phyloP scores from a whole-genome alignment of 2,888 invertebrate species.

The Galerucella nymphaeae region DNA sequence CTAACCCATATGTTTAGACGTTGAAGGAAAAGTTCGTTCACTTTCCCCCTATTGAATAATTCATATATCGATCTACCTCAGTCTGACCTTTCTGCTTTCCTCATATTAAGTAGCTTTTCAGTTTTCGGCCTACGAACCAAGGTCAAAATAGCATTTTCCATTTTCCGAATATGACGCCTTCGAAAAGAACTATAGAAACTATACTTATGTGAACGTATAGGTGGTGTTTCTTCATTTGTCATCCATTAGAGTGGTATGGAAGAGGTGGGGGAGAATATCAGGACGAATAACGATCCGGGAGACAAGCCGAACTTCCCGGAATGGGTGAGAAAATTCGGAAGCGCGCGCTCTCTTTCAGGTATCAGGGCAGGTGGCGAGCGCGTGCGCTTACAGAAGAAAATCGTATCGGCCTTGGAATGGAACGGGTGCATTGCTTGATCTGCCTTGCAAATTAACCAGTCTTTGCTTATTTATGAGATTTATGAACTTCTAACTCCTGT shows the following conservation, averaged over 20 bases:
- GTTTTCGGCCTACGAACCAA: slow-evolving; percentile 56
- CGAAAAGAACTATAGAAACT: neutral
- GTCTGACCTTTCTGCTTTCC: slow-evolving; percentile 66
- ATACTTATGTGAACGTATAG: slow-evolving; percentile 27
- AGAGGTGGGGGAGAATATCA: slow-evolving; percentile 60
- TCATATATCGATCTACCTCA: slow-evolving; percentile 65
- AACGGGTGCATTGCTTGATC: slow-evolving; percentile 63
- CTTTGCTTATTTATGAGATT: slow-evolving; percentile 65
- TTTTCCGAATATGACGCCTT: slow-evolving; percentile 36
- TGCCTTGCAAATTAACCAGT: slow-evolving; percentile 65
- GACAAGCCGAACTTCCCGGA: slow-evolving; percentile 49
- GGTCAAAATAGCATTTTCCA: slow-evolving; percentile 51
- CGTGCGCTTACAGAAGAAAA: slow-evolving; percentile 36
- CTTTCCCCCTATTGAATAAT: slow-evolving; percentile 67
- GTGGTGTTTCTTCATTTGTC: slow-evolving; percentile 51
- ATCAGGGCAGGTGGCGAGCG: slow-evolving; percentile 48
- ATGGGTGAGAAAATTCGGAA: slow-evolving; percentile 40
- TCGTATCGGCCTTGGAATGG: slow-evolving; percentile 58
- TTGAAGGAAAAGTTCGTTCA: slow-evolving; percentile 64
- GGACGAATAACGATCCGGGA: slow-evolving; percentile 66
- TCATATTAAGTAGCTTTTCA: slow-evolving; percentile 64
- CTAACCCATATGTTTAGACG: slow-evolving; percentile 63
- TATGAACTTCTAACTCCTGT: slow-evolving; percentile 64
- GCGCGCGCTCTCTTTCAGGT: slow-evolving; percentile 54
- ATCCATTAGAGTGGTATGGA: slow-evolving; percentile 62